Base-by-base conservation (phyloP, 2,888 invertebrate genomes). In the Leptinotarsa juncta region DNA sequence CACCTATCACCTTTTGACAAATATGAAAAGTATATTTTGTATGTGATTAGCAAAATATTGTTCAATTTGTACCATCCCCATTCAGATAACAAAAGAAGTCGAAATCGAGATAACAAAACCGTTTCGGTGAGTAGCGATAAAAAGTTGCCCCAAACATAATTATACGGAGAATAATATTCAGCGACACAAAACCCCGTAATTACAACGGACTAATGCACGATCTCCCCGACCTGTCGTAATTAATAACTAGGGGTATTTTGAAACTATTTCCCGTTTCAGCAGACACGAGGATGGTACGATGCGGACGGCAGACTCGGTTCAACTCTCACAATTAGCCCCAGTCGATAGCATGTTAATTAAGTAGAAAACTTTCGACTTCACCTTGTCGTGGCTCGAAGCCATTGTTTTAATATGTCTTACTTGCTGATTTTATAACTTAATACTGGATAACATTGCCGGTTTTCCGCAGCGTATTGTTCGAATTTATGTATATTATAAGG, bases 311-410 rank as follows among this genome's bases (percentile, higher is more conserved):
- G 65, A 67, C 70, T 72, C 75, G 70, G 71, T 73, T 62, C 60
- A 53, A 57, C 75, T 79, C 73, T 69, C 77, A 76, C 78, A 80
- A 80, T 80, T 80, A 80, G 76, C 76, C 72, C 76, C 72, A 80
- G 81, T 81, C 81, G 79, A 79, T 81, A 80, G 80, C 80, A 80
- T 78, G 80, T 79, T 80, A 81, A 82, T 82, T 82, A 82, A 81
- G 80, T 81, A 80, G 80, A 80, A 81, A 82, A 82, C 76, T 82
- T 82, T 77, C 74, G 77, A 80, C 77, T 81, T 80, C 81, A 77
- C 81, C 79, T 77, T 80, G 80, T 81, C 82, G 82, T 82, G 81
- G 81, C 76, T 76, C 50, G 72, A 62, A 75, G 77, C 79, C 79
- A 79, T 82, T 79, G 77, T 79, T 79, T 77, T 76, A 76, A 80